Evolutionary conservation across 2,888 invertebrate genomes (phyloP), one percentile per base, ranked within the genome.

Genomic region (Lampropteryx suffumata): DNA sequence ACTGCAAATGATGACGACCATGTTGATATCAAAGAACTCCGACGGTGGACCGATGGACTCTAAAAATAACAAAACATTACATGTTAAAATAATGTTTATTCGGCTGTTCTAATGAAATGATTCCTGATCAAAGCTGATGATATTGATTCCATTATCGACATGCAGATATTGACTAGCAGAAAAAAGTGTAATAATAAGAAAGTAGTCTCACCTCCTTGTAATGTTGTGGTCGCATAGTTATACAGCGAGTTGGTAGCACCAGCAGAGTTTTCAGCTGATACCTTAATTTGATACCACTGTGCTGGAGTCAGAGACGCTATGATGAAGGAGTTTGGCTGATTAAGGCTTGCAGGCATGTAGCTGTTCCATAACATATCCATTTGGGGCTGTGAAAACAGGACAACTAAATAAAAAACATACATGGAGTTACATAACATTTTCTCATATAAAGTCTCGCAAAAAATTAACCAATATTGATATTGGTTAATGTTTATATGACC

Each of bases 201-300:
- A n/a, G n/a, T n/a, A 26, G 13, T 51, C 62, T 71, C 66, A 93
- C 93, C 92, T 78, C 94, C 94, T 36, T 80, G 76, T 32, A 84
- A 64, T 2, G 92, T 92, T 0, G 92, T 91, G 0, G 94, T 94
- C 5, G 93, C 92, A 67, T 93, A 92, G 57, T 80, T 85, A 53
- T 92, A 92, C 7, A 91, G 64, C 1, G 91, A 89, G 9, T 90
- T 90, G 0, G 92, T 88, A 3, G 89, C 78, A 0, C 94, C 94
- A 0, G 94, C 94, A 6, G 93, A 90, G 61, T 92, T 94, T 57
- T 92, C 91, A 0, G 93, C 93, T 0, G 85, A 81, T 0, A 94
- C 90, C 21, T 90, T 76, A 35, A 94, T 79, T 27, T 92, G 90
- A 62, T 94, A 94, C 91, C 93, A 92, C n/a, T 92, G 92, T 0